Percentiles rank a stretch among this genome's conserved stretches.
Evolutionary conservation across 2,888 invertebrate genomes (phyloP).

Genomic region (Anoplius nigerrimus): DNA sequence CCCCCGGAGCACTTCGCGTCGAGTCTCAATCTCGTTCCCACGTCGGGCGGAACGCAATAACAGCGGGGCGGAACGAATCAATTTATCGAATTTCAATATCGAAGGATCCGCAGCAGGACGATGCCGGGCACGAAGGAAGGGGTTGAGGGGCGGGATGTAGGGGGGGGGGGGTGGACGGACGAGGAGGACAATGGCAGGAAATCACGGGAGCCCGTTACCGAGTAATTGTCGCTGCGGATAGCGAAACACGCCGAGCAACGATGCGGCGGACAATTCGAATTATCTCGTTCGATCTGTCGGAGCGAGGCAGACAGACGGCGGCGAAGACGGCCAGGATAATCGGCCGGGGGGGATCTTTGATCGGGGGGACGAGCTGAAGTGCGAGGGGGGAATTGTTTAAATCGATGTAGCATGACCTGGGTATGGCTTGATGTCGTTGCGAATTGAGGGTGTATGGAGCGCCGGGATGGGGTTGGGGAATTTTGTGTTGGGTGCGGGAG

Average conservation of each 20-base stretch:
- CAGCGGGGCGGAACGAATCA: slow-evolving; percentile 39
- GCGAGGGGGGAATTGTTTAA: too few relatives aligned
- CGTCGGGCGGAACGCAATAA: slow-evolving; percentile 32
- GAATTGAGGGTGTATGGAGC: too few relatives aligned
- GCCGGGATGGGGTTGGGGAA: too few relatives aligned
- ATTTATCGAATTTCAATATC: slow-evolving; percentile 52
- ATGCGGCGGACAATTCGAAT: slow-evolving; percentile 40
- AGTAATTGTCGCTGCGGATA: slow-evolving; percentile 40
- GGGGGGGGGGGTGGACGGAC: neutral
- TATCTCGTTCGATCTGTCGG: slow-evolving; percentile 1
- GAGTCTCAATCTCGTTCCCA: slow-evolving; percentile 14
- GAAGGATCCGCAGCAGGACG: neutral
- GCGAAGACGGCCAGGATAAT: neutral
- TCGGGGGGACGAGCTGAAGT: too few relatives aligned
- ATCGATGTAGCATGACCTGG: too few relatives aligned
- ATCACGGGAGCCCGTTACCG: slow-evolving; percentile 35
- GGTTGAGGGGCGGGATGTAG: neutral
- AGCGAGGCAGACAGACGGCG: neutral
- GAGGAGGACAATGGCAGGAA: slow-evolving; percentile 35
- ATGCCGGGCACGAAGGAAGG: neutral
- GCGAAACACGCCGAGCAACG: slow-evolving; percentile 37
- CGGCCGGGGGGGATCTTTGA: neutral
- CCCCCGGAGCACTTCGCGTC: neutral
- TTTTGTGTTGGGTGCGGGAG: too few relatives aligned
- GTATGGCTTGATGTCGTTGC: too few relatives aligned